Evolutionary conservation across 2,888 invertebrate species (phyloP), one percentile per base, ranked within the genome.

Genomic region (Epinotia demarniana): DNA sequence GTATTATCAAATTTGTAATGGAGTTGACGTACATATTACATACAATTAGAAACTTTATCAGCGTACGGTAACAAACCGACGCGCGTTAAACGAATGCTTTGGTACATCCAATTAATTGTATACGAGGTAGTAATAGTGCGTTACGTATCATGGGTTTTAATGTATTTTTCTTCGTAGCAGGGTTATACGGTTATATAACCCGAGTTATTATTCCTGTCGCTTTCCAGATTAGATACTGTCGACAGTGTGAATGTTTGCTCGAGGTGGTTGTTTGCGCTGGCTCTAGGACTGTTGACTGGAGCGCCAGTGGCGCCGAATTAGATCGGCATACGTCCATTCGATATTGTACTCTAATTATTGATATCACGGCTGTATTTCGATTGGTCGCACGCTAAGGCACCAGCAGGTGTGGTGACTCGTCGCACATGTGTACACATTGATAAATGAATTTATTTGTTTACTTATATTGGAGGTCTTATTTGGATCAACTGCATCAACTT

Each of bases 151-250:
- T 11, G 18, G 19, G n/a, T 61, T 23, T 27, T 61, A 33, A 16
- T 61, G 33, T 33, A n/a, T 61, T 61, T 61, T 61, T 60, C 19
- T 23, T 27, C 27, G 11, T 6, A 66, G n/a, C 11, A n/a, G n/a
- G 46, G 58, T 43, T 39, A 68, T 58, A 58, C 19, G 33, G n/a
- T 70, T 74, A 71, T 76, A 77, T 74, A 77, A 73, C 69, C 72
- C 76, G 68, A 73, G 73, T 76, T 72, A 82, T 81, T 85, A 84
- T 87, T 80, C 77, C 78, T 84, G 87, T 86, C 85, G 85, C 85
- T 87, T 83, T 83, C 81, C 85, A 89, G 92, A 92, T 92, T 88
- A 92, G 92, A 93, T 92, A 91, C 84, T 84, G 84, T 79, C 85
- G 88, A 87, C 87, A 87, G 84, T 84, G 84, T 84, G 84, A 81